Base-by-base conservation (phyloP, 2,113 vertebrate genomes). In the Cyprinus carpio region DNA sequence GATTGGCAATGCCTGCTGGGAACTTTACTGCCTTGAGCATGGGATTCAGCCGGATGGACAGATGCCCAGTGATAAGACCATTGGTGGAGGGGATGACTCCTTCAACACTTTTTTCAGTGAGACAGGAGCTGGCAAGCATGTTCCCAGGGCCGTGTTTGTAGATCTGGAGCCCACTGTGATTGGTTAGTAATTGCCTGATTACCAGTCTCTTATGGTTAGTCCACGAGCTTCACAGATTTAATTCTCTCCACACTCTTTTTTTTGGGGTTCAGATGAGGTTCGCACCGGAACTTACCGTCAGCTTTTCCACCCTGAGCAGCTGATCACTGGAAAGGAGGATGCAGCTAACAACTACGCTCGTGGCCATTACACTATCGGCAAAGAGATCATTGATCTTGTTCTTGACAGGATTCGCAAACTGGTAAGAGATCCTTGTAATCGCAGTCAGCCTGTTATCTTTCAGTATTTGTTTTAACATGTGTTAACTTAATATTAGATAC, bases 71-170 rank as follows among this genome's bases (percentile, higher is more conserved):
- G 43, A 95, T 84, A 94, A 95, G 86, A 91, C 94, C 78, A 94
- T 94, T 18, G 94, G 93, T 16, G 94, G 93, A 84, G 94, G 94
- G 10, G 94, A 95, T n/a, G 93, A 95, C 81, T 95, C 94, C 89
- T 95, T 94, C 92, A 95, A 95, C 89, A 95, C 94, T 34, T 95
- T 95, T 89, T 95, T 95, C 92, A 95, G 94, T 46, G 94, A 95
- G 87, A 95, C 94, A 0, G 94, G 93, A 5, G 93, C 95, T 31
- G 95, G 95, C 82, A 95, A 95, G 67, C 93, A 94, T 3, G 94
- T 95, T 76, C 94, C 94, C 87, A 90, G 74, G 13, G 92, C 92
- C 5, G 94, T 94, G 62, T 94, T 94, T 87, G 90, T 94, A 84
- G 94, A 95, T 72, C 88, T 95, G 90, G 94, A 95, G 49, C 95